These are phyloP conservation scores for Ploceus nigricollis DNA, from an alignment of 2,113 vertebrate genomes.

Conservation along the genomic window DNA sequence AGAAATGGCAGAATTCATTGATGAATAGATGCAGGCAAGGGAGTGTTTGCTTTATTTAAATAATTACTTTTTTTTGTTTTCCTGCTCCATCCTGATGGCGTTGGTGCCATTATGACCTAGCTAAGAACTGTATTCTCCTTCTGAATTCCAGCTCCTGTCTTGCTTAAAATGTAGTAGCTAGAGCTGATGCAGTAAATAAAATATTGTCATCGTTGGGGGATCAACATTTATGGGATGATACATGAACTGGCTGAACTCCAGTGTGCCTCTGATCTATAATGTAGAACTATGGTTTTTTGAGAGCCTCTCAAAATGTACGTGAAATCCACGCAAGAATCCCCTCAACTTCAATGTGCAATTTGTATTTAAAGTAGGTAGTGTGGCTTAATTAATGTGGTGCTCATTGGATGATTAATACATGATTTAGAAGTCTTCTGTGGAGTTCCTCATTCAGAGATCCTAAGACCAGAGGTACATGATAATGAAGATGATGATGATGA, in stretches of 20 bases:
- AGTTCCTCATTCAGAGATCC: background rate
- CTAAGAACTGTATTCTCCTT: background rate
- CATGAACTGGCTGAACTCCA: background rate
- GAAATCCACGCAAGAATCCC: background rate
- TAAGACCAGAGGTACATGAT: background rate
- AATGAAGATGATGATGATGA: background rate
- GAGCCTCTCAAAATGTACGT: background rate
- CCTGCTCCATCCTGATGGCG: background rate
- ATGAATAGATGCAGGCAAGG: background rate
- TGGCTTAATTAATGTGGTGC: background rate
- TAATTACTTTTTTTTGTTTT: background rate
- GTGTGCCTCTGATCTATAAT: background rate
- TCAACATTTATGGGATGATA: background rate
- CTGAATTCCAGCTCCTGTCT: background rate
- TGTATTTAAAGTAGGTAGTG: background rate
- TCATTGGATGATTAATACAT: background rate
- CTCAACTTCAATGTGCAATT: background rate
- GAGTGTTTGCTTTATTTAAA: background rate
- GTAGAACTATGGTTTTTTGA: background rate
- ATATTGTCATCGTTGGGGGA: background rate
- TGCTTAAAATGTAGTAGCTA: background rate
- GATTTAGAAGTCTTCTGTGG: background rate
- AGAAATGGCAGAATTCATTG: background rate
- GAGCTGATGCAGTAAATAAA: slow-evolving; percentile 4
- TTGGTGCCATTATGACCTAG: background rate